Evolutionary conservation across 2,888 invertebrate genomes (phyloP).

Genomic region (Patella ulyssiponensis): DNA sequence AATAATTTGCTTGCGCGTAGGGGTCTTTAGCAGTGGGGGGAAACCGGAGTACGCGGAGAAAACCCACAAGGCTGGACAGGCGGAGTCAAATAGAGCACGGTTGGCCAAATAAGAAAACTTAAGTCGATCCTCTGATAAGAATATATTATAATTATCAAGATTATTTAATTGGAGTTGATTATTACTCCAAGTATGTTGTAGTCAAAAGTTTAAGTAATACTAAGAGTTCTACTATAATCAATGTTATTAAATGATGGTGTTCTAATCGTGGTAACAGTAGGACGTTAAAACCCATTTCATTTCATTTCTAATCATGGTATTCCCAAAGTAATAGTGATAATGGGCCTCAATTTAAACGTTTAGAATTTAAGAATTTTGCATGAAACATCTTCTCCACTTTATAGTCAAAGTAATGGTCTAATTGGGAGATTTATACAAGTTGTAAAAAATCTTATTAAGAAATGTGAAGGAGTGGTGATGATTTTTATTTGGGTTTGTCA

Average conservation of each 20-base stretch:
- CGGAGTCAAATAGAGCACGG: not conserved
- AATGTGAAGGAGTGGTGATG: not conserved
- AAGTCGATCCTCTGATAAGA: not conserved
- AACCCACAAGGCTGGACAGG: too few relatives aligned
- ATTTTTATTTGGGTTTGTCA: not conserved
- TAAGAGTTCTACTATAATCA: conserved; percentile 4
- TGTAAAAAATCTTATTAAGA: not conserved
- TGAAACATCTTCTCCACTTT: not conserved
- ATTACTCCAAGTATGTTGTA: not conserved
- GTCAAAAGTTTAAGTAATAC: not conserved
- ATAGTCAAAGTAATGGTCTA: not conserved
- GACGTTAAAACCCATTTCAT: too few relatives aligned
- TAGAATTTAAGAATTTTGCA: not conserved
- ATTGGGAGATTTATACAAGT: not conserved
- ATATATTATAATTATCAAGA: not conserved
- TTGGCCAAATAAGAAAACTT: not conserved
- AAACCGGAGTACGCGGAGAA: too few relatives aligned
- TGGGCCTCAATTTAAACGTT: not conserved
- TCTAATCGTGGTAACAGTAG: too few relatives aligned
- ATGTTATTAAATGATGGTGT: not conserved
- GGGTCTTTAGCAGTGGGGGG: too few relatives aligned
- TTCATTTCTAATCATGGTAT: too few relatives aligned
- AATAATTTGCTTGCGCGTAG: too few relatives aligned
- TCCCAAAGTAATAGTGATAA: not conserved
- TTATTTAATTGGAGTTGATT: conserved; percentile 5